Evolutionary conservation across 2,888 invertebrate species (phyloP).

Genomic region (Pachydiplax longipennis): DNA sequence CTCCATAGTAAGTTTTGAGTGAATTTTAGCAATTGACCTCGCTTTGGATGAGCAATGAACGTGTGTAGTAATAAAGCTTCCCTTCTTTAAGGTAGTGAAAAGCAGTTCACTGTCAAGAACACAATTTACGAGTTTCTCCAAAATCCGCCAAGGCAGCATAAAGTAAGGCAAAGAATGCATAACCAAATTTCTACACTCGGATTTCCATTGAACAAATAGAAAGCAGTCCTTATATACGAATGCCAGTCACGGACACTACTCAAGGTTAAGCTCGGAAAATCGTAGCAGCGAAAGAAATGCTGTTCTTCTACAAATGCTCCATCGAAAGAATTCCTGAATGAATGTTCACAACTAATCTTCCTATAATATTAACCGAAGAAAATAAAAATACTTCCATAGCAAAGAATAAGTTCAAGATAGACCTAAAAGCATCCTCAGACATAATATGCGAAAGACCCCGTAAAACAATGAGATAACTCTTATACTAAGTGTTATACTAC

Average conservation of each 20-base stretch:
- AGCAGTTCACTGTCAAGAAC: no score
- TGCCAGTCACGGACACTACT: not conserved
- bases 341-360: not conserved
- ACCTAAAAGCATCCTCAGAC: no score
- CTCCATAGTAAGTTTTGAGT: no score
- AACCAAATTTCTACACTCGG: not conserved
- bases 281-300: not conserved
- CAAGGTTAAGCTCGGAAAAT: slow-evolving; percentile 34
- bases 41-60: no score
- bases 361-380: not conserved
- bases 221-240: not conserved
- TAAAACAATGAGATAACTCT: no score
- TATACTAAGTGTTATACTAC: no score
- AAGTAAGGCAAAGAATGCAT: not conserved
- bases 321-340: not conserved
- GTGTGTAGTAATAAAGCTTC: no score
- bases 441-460: no score
- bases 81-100: no score
- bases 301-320: not conserved
- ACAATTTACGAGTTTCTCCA: not conserved
- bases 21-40: no score
- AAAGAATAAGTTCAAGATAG: no score
- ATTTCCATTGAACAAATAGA: slow-evolving; percentile 33
- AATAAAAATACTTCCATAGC: not conserved
- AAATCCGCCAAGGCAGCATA: not conserved